Conservation (phyloP, 2,113 vertebrate genomes). For the Kobus ellipsiprymnus region DNA sequence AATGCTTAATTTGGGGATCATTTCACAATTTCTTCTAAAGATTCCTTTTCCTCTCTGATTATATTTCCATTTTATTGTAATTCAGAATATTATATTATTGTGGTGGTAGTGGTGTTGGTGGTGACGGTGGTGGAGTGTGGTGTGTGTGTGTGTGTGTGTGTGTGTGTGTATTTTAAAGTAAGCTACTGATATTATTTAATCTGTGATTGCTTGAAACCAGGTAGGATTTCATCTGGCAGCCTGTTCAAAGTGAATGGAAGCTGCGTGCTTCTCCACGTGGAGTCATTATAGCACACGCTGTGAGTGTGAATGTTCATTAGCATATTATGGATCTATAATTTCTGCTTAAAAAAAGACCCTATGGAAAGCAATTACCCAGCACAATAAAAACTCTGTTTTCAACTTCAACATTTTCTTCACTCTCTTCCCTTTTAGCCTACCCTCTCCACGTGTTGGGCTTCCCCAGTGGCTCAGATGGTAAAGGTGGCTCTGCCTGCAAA, state of each 20-base stretch:
- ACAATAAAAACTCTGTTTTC: background rate
- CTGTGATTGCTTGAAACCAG: background rate
- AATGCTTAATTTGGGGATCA: background rate
- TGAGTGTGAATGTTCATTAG: constrained; percentile 43
- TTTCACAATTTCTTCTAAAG: background rate
- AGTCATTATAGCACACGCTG: background rate
- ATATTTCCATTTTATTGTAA: background rate
- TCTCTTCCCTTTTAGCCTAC: background rate
- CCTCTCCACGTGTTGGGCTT: background rate
- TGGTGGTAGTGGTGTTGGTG: background rate
- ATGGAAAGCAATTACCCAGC: constrained; percentile 42
- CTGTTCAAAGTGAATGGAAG: background rate
- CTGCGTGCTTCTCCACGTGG: background rate
- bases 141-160: background rate
- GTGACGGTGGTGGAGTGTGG: background rate
- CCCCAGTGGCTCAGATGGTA: background rate
- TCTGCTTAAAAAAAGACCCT: constrained; percentile 14
- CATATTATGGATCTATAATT: constrained; percentile 59
- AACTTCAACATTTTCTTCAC: background rate
- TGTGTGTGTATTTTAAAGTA: background rate
- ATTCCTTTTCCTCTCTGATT: background rate
- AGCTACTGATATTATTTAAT: background rate
- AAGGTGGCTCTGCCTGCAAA: background rate
- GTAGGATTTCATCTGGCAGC: background rate
- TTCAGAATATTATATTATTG: background rate